phyloP scores from a whole-genome alignment of 37 sponge, comb jelly and placozoan genomes.

The Hormiphora californensis region DNA sequence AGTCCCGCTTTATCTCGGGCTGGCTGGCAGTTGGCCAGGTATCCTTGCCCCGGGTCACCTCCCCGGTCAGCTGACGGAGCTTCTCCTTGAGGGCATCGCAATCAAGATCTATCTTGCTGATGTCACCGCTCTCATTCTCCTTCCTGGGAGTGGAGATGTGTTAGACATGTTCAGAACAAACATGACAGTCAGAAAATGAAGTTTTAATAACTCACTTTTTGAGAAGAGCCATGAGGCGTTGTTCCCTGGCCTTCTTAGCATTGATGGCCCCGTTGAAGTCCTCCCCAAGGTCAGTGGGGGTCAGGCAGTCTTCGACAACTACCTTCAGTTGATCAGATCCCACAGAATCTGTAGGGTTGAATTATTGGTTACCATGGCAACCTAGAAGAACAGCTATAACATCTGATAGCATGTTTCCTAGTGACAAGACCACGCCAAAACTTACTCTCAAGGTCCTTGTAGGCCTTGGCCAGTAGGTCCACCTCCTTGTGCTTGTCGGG shows the following conservation, averaged over 20 bases:
- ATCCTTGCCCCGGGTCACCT: not conserved
- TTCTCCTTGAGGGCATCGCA: conserved; percentile 10
- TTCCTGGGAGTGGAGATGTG: not conserved
- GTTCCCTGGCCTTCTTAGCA: conserved; percentile 10
- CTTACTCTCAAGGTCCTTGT: conserved; percentile 14
- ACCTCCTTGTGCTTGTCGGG: conserved; percentile 36
- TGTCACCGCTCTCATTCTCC: not conserved
- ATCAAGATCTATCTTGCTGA: not conserved
- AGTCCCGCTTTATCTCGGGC: conserved; percentile 44
- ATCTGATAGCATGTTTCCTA: not conserved
- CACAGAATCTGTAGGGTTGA: not conserved
- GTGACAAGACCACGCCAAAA: too few species aligned
- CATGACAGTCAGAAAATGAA: not conserved
- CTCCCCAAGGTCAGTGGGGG: not conserved
- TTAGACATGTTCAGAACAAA: not conserved
- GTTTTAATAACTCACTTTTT: conserved; percentile 32
- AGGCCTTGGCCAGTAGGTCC: conserved; percentile 8
- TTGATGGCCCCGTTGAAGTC: not conserved
- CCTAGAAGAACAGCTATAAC: not conserved
- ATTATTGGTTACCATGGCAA: not conserved
- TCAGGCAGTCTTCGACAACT: not conserved
- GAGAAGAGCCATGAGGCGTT: not conserved
- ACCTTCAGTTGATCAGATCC: not conserved
- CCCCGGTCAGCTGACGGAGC: not conserved
- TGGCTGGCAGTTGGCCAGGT: not conserved